These are phyloP conservation scores for Simalia tracyae DNA, from an alignment of 2,797 vertebrate species.

Conservation along the genomic window DNA sequence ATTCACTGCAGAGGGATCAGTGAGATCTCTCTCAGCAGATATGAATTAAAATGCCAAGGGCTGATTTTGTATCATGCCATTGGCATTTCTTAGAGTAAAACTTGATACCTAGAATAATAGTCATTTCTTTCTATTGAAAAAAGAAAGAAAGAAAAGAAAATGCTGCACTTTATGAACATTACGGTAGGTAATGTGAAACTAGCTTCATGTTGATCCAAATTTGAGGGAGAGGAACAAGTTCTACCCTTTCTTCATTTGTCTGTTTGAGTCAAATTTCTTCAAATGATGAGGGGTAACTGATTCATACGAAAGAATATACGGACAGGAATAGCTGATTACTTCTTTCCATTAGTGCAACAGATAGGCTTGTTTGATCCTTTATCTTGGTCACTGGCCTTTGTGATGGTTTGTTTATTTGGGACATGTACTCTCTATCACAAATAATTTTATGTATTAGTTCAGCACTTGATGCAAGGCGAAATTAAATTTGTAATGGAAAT, in stretches of 20 bases:
- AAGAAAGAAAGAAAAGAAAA: neutral
- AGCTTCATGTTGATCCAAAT: neutral
- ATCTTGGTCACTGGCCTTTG: neutral
- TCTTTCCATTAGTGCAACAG: neutral
- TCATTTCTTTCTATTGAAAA: neutral
- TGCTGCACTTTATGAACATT: neutral
- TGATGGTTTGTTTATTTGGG: neutral
- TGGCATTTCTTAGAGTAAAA: neutral
- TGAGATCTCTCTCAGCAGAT: neutral
- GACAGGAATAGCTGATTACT: neutral
- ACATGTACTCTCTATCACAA: neutral
- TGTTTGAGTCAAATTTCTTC: neutral
- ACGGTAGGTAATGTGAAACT: neutral
- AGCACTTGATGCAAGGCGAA: neutral
- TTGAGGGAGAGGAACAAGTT: neutral
- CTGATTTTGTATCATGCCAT: neutral
- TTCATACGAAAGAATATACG: neutral
- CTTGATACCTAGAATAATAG: neutral
- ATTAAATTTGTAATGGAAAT: neutral
- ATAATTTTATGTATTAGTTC: neutral
- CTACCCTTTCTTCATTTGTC: neutral
- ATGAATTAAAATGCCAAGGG: neutral
- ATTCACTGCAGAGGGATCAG: neutral
- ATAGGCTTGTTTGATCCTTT: neutral
- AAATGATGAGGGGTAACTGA: neutral